Base-by-base conservation (phyloP, 2,888 invertebrate genomes). In the Euphydryas editha region DNA sequence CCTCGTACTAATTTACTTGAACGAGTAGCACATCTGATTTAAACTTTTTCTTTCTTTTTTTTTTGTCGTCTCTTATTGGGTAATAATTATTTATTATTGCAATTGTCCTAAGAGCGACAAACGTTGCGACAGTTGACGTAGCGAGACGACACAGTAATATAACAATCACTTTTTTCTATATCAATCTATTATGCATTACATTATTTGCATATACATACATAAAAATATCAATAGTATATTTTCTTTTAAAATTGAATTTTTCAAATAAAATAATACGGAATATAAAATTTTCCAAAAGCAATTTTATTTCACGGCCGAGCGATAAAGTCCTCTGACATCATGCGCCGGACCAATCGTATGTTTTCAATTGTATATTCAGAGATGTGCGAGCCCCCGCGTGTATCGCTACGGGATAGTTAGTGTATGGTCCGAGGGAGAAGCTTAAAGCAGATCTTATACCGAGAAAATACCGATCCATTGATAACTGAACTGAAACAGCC, bases 311-410 rank as follows among this genome's bases (percentile, higher is more conserved):
- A 36, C 15, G 51, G 20, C 2, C 30, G 18, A 36, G 17, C 17
- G 54, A 54, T 54, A 54, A 54, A 54, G 54, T 36, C 54, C 24
- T 36, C 10, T 17, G 54, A 54, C 54, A 54, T 54, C 24, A 51
- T 51, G n/a, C 51, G 54, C 54, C 17, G 54, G 24, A 24, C 54
- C 15, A 15, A 15, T 15, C 51, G 54, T 15, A 24, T 54, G 54
- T 10, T 54, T 36, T 36, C 54, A 54, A 54, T 54, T 54, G 30
- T 36, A 54, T 36, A 54, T 54, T 54, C 54, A 54, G 54, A 36
- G 30, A 54, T 54, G 54, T 54, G 54, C 51, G 24, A 30, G 51
- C 54, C 54, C 54, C 54, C 54, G 54, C 54, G 17, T 30, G 54
- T 54, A 36, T 30, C 54, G 24, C 54, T 49, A 62, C 47, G 17